Evolutionary conservation across 1,140 invertebrate species (phyloP), one percentile per base, ranked within the genome.

Genomic region (Trichomalopsis sarcophagae): DNA sequence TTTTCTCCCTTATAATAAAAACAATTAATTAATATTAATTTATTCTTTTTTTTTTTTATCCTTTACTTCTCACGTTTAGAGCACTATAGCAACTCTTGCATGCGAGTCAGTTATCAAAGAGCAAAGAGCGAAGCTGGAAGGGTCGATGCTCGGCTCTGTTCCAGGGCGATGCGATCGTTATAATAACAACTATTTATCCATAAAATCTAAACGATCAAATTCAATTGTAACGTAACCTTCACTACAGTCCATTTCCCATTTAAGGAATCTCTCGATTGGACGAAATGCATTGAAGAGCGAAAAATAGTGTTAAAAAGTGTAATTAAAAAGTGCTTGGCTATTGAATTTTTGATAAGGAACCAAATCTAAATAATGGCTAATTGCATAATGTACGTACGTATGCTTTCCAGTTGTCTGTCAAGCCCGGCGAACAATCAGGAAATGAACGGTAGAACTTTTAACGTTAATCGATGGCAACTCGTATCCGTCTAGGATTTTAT

Each of bases 161-260:
- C 87, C 86, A 86, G 84, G 88, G 89, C 91, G 90, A 91, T 89
- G 91, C 91, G 91, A 92, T 91, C 89, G 89, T 90, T 90, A 91
- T 91, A 81, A 82, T 86, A 92, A 92, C 92, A 92, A 92, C 89
- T 92, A 91, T 92, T 89, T 90, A 92, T 92, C 90, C 89, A 93
- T 93, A 93, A 93, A 93, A 92, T 93, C 92, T 93, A 91, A 93
- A 93, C 92, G 90, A 93, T 93, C 92, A 93, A 93, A 93, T 93
- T 93, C 92, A 93, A 93, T 92, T 92, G 89, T 89, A 93, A 93
- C 91, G 91, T 91, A 92, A 92, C 88, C 86, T 89, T 87, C 88
- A 88, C 89, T 89, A 90, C 89, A 79, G 89, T 91, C 87, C 90
- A 90, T 90, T 91, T 91, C 47, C 87, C 77, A 23, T 78, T 36